Evolutionary conservation across 2,888 invertebrate species (phyloP).

Genomic region (Carpatolechia fugitivella): DNA sequence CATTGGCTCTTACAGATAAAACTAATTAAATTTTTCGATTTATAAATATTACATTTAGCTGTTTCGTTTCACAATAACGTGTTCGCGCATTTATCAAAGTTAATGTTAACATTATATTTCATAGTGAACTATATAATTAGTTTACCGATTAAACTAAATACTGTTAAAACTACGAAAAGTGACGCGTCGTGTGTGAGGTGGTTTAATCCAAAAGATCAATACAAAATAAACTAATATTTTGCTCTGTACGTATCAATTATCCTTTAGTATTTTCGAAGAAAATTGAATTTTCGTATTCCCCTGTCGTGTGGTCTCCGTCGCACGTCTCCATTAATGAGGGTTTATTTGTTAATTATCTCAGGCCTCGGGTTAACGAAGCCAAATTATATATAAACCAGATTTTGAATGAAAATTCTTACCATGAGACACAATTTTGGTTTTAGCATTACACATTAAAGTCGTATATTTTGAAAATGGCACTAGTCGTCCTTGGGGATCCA

Average conservation of each 20-base stretch:
- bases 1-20: no score
- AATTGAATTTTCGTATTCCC: not conserved
- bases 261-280: not conserved
- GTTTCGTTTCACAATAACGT: no score
- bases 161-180: no score
- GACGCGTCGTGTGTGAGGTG: no score
- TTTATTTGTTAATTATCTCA: constrained; percentile 13
- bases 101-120: no score
- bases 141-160: no score
- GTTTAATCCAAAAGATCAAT: not conserved
- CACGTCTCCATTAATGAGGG: constrained; percentile 10
- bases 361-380: not conserved
- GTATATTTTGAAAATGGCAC: no score
- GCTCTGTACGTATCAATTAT: not conserved
- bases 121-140: no score
- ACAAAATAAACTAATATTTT: not conserved
- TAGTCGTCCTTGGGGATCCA: no score
- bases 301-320: constrained; percentile 4
- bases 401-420: not conserved
- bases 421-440: not conserved
- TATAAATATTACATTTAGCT: no score
- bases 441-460: not conserved
- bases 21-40: no score
- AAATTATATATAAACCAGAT: not conserved
- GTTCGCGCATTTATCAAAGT: no score